phyloP scores from a whole-genome alignment of 2,113 vertebrate genomes.

The Spermophilus dauricus region DNA sequence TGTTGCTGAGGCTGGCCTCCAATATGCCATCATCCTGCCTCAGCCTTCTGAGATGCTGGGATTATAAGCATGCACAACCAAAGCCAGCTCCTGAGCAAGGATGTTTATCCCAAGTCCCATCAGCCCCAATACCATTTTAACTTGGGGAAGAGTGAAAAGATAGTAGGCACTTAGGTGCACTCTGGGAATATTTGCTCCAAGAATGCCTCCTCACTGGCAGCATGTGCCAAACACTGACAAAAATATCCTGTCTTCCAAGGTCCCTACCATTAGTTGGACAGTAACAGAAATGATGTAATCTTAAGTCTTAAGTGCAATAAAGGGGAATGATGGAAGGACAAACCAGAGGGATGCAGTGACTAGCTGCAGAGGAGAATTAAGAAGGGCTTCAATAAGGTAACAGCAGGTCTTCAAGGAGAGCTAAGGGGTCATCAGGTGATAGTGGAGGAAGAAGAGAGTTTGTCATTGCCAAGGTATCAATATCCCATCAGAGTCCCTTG shows the following conservation, averaged over 20 bases:
- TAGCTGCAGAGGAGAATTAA: background rate
- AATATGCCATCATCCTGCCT: no score
- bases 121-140: background rate
- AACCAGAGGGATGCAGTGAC: background rate
- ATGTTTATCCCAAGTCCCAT: background rate
- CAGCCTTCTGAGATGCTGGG: no score
- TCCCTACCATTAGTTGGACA: background rate
- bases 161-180: background rate
- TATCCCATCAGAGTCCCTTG: background rate
- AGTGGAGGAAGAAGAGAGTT: background rate
- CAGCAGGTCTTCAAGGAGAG: background rate
- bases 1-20: no score
- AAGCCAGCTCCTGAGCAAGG: background rate
- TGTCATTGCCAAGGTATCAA: background rate
- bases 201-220: background rate
- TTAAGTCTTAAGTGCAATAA: background rate
- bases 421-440: background rate
- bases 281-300: background rate
- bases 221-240: background rate
- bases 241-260: background rate
- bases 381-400: background rate
- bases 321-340: background rate
- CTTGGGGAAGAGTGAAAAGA: background rate
- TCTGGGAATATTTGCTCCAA: background rate
- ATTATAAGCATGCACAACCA: no score